These are phyloP conservation scores for Galago senegalensis DNA, from an alignment of 2,797 vertebrate species.

Conservation along the genomic window DNA sequence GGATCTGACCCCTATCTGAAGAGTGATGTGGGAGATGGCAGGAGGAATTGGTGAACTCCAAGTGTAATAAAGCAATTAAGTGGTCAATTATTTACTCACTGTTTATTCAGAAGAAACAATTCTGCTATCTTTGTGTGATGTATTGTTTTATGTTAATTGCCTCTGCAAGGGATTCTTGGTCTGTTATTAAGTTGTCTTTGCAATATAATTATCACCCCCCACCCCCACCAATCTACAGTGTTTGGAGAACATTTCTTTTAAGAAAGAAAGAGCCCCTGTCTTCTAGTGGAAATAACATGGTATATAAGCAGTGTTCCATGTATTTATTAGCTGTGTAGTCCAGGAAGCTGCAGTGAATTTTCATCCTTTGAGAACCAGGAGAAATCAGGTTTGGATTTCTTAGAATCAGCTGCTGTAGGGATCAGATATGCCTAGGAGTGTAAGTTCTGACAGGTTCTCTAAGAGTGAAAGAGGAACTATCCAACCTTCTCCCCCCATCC, in stretches of 20 bases:
- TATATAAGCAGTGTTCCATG: background rate
- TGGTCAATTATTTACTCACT: background rate
- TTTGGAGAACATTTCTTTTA: conserved; percentile 12
- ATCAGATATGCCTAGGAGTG: background rate
- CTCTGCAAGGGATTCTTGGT: background rate
- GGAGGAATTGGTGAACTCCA: background rate
- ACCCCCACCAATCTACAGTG: background rate
- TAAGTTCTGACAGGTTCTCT: conserved; percentile 12
- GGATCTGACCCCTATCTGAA: background rate
- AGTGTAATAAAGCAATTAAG: background rate
- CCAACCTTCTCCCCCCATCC: rapidly evolving
- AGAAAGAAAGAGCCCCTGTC: background rate
- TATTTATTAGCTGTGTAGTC: background rate
- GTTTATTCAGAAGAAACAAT: background rate
- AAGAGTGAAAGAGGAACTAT: background rate
- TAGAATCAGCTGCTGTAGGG: background rate
- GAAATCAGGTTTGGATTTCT: conserved; percentile 36
- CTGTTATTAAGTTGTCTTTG: background rate
- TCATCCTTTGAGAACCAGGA: background rate
- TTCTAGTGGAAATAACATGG: background rate
- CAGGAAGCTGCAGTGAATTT: background rate
- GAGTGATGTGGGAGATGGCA: background rate
- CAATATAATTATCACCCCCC: background rate
- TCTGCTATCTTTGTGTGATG: background rate
- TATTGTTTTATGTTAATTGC: conserved; percentile 9